Conservation (phyloP, 2,888 invertebrate species). For the Hirtodrosophila trivittata region DNA sequence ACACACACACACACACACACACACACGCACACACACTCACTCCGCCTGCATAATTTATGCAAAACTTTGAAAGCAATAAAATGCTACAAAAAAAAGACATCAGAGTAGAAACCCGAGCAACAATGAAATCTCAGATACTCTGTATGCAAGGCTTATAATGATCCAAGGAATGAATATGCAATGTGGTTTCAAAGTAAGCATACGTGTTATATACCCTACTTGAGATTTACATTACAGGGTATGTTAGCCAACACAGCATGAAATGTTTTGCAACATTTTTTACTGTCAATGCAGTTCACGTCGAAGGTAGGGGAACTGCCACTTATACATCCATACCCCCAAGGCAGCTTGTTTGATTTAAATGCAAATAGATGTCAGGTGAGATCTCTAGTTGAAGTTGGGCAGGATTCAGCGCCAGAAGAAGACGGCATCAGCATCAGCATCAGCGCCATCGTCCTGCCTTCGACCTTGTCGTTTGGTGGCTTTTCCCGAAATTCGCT, state of each 20-base stretch:
- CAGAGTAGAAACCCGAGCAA: conserved; percentile 1
- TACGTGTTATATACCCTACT: too few species aligned
- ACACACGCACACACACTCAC: conserved; percentile 1
- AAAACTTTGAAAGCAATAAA: conserved; percentile 69
- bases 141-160: too few species aligned
- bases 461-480: conserved; percentile 11
- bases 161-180: too few species aligned
- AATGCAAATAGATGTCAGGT: conserved; percentile 67
- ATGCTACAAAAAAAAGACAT: conserved; percentile 24
- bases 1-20: conserved; percentile 2
- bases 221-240: conserved; percentile 18
- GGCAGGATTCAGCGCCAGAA: conserved; percentile 4
- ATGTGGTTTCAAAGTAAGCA: too few species aligned
- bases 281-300: conserved; percentile 23
- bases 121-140: conserved; percentile 1
- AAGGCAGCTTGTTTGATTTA: conserved; percentile 53
- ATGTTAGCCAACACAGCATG: conserved; percentile 36
- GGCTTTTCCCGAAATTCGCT: conserved; percentile 15
- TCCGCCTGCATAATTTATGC: conserved; percentile 71
- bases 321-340: neutral
- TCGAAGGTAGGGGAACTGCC: conserved; percentile 9
- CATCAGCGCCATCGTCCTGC: conserved; percentile 6
- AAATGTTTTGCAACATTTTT: conserved; percentile 25
- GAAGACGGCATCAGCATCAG: conserved; percentile 14
- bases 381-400: conserved; percentile 7